Base-by-base conservation (phyloP, 2,888 invertebrate genomes). In the Lamellibrachia satsuma region DNA sequence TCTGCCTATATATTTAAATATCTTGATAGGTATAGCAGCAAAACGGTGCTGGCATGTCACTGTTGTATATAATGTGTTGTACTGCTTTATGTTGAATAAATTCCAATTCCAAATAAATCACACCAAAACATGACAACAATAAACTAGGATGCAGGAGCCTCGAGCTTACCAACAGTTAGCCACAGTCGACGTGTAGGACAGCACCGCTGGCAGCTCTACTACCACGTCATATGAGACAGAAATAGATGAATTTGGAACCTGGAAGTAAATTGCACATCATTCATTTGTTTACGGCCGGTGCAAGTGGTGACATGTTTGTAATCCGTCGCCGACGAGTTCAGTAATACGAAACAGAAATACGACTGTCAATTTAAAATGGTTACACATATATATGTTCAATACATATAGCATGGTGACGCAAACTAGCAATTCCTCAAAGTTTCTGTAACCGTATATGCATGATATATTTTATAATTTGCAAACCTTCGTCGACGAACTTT, bases 271-370 rank as follows among this genome's bases (percentile, higher is more conserved):
- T 15, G 75, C 75, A 75, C 22, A 75, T 6, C 75, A 75, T 15
- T 6, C 75, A 75, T 75, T 75, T 75, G 22, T 75, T 15, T 75
- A 4, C 22, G 15, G 57, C 2, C 75, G 22, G 75, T 22, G 75
- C 75, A 75, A 75, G 75, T 22, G 75, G 75, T 75, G 75, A 75
- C 75, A 75, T 75, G 75, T 75, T 75, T 75, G 55, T 9, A 75
- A 75, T 3, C 11, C 6, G 22, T 75, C 75, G 75, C 15, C 22
- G 75, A 75, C 75, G 75, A 75, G 39, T 39, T 75, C 75, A 75
- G n/a, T n/a, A n/a, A n/a, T n/a, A 22, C 75, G 75, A 75, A 75
- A 75, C n/a, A 75, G 75, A 75, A 75, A 75, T 75, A 75, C 75
- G 75, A 75, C 75, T 15, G 75, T 22, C 22, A 6, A 75, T 22